A percentile compares a stretch with the other conserved stretches of the same genome.
phyloP scores from a whole-genome alignment of 2,888 invertebrate genomes.

The Neria commutata region DNA sequence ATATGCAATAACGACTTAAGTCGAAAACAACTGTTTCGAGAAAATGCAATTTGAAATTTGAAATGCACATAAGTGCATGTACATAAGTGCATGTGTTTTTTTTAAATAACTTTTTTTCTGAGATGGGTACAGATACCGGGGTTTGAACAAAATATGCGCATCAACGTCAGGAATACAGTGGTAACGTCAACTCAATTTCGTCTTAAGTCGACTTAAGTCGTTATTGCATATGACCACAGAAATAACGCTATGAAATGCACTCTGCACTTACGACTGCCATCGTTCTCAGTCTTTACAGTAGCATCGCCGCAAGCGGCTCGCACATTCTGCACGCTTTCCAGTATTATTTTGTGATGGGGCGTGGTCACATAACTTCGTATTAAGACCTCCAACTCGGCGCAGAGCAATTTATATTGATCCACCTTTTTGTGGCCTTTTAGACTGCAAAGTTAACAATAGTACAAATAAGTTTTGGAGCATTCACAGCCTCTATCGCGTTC shows the following conservation, averaged over 20 bases:
- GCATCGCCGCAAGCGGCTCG: slow-evolving; percentile 63
- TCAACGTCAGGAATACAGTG: too few species aligned
- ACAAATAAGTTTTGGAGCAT: neutral
- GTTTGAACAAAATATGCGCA: too few species aligned
- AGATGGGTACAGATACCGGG: too few species aligned
- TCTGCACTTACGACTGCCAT: slow-evolving; percentile 47
- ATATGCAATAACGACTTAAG: too few species aligned
- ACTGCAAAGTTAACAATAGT: slow-evolving; percentile 29
- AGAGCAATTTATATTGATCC: slow-evolving; percentile 89
- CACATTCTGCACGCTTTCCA: slow-evolving; percentile 78
- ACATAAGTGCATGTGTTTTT: too few species aligned
- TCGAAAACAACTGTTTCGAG: too few species aligned
- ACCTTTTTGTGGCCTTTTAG: slow-evolving; percentile 70
- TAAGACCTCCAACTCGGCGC: slow-evolving; percentile 86
- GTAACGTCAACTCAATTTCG: too few species aligned
- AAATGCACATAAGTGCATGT: too few species aligned
- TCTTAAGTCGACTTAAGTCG: too few species aligned
- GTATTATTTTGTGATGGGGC: slow-evolving; percentile 76
- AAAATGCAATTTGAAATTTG: too few species aligned
- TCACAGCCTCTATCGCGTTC: neutral
- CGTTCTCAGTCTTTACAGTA: slow-evolving; percentile 67
- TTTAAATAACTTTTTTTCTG: too few species aligned
- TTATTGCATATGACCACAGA: too few species aligned
- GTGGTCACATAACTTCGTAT: slow-evolving; percentile 80
- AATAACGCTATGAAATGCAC: neutral